phyloP scores from a whole-genome alignment of 2,113 vertebrate genomes.

The Aphyosemion australe region DNA sequence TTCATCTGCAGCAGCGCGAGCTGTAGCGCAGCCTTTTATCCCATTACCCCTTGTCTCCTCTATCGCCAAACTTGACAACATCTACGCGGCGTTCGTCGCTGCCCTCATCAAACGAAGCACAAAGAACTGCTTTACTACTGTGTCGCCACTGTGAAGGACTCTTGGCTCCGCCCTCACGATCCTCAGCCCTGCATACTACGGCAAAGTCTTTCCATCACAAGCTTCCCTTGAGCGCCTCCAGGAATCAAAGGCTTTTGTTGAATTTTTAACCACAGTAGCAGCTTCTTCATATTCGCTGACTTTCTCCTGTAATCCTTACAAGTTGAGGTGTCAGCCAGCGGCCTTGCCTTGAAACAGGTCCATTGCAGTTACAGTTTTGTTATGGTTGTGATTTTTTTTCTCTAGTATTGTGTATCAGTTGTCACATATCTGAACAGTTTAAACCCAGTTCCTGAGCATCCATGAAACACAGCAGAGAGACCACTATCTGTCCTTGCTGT shows the following conservation, averaged over 20 bases:
- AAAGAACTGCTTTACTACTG: conserved; percentile 76
- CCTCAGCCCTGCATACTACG: conserved; percentile 38
- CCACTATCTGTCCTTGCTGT: conserved; percentile 43
- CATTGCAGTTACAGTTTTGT: conserved; percentile 50
- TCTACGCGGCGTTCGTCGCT: conserved; percentile 47
- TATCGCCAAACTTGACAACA: conserved; percentile 36
- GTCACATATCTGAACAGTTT: conserved; percentile 37
- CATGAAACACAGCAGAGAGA: conserved; percentile 38
- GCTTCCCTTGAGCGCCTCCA: conserved; percentile 43
- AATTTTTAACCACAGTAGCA: conserved; percentile 62
- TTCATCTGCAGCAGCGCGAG: conserved; percentile 28
- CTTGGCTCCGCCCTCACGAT: conserved; percentile 54
- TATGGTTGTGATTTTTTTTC: conserved; percentile 40
- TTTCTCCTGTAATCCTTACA: conserved; percentile 45
- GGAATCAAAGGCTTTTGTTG: conserved; percentile 47
- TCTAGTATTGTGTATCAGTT: conserved; percentile 18
- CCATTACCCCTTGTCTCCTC: conserved; percentile 9
- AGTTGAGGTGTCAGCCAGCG: conserved; percentile 53
- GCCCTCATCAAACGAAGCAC: conserved; percentile 70
- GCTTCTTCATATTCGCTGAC: conserved; percentile 37
- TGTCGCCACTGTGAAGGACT: conserved; percentile 80
- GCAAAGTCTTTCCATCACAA: conserved; percentile 43
- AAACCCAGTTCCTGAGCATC: conserved; percentile 31
- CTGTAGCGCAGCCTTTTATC: conserved; percentile 37
- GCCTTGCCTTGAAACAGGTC: conserved; percentile 68